phyloP scores from a whole-genome alignment of 1,140 invertebrate genomes.

The Drosophila bocki region DNA sequence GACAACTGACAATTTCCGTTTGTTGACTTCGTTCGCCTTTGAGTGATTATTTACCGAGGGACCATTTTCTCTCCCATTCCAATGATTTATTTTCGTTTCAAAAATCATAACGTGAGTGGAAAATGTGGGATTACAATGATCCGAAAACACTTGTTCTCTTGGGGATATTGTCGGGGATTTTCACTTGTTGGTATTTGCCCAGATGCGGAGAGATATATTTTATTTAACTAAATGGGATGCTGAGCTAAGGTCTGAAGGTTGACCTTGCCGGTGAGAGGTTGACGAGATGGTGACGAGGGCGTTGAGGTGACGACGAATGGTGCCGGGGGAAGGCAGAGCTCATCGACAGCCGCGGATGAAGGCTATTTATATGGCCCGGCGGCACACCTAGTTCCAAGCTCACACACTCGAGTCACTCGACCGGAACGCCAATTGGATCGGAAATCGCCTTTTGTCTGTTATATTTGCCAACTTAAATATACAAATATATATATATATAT shows the following conservation, averaged over 20 bases:
- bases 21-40: conserved; percentile 48
- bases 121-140: conserved; percentile 35
- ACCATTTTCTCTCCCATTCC: conserved; percentile 17
- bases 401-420: conserved; percentile 49
- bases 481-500: neutral
- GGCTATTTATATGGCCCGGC: conserved; percentile 40
- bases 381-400: conserved; percentile 58
- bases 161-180: conserved; percentile 11
- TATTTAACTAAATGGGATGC: conserved; percentile 15
- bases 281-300: conserved; percentile 5
- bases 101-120: conserved; percentile 63
- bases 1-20: conserved; percentile 80
- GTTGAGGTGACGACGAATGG: conserved; percentile 16
- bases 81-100: conserved; percentile 66
- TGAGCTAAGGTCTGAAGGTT: conserved; percentile 34
- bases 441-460: conserved; percentile 64
- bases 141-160: conserved; percentile 15
- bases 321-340: conserved; percentile 11
- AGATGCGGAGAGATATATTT: conserved; percentile 41
- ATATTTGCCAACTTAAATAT: conserved; percentile 24
- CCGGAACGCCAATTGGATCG: conserved; percentile 67
- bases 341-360: conserved; percentile 39
- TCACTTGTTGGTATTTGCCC: conserved; percentile 54
- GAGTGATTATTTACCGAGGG: conserved; percentile 42
- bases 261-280: conserved; percentile 44